Evolutionary conservation across 2,797 vertebrate species (phyloP), one percentile per base, ranked within the genome.

Genomic region (Lithobates pipiens): DNA sequence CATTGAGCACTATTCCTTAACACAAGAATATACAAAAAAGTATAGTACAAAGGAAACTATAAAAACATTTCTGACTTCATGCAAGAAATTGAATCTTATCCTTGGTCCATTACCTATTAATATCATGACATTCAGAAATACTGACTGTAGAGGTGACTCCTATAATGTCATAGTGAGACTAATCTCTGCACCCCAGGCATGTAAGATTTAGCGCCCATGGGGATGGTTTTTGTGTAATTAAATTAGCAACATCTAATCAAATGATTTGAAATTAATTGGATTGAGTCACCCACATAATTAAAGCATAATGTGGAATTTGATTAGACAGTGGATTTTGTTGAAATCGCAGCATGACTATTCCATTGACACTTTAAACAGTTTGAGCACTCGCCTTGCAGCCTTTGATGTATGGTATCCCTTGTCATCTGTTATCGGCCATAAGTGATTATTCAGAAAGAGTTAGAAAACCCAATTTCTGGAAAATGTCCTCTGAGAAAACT

Each of bases 281-380:
- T 65, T 70, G 86, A 79, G 81, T 76, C 86, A 71, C 71, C 86
- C 76, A 84, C 76, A 76, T 87, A 87, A 87, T 87, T 87, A 87
- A 87, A 71, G 61, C 76, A 63, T 69, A 87, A 76, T 84, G 77
- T 80, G 71, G 32, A 61, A 83, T 80, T 57, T 87, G 86, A 83
- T 87, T 87, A 87, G 70, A 83, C 65, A 50, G 29, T 75, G 61
- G 76, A 77, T 77, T 86, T 86, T 83, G 71, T 80, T 87, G 76
- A 84, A 83, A 83, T 71, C 71, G 57, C 76, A 70, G 86, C 76
- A 75, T 76, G 76, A 80, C 71, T 87, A 83, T 83, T 69, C 42
- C 75, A 75, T 29, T 69, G 76, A 77, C 21, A 76, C 71, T 72
- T 82, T 39, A 76, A 84, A 84, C 83, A 75, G 65, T 84, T 76